Evolutionary conservation across 1,140 invertebrate genomes (phyloP), one percentile per base, ranked within the genome.

Genomic region (Cecropterus lyciades): DNA sequence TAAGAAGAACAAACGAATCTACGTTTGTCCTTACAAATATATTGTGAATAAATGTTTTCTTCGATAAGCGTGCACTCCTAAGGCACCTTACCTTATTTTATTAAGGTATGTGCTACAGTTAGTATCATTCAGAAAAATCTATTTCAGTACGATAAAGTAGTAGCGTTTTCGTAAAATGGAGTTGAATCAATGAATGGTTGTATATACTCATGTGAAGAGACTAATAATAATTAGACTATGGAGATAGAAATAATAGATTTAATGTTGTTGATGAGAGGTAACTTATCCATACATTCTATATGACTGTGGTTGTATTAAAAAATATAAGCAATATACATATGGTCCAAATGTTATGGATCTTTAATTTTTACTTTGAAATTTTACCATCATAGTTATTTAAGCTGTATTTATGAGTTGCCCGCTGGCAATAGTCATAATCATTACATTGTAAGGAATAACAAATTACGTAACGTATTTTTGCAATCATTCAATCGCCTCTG

Each of bases 231-330:
- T 42, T 59, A 59, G 37, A 43, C 20, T 57, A 27, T 59, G 40
- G 64, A 67, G 52, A 43, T 55, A 40, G 30, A 66, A 65, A 67
- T 66, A 63, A 65, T 73, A 75, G 65, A 52, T 66, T 33, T 45
- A 15, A 45, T 16, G 33, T 73, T 77, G 74, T 77, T 73, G 51
- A 73, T 69, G 59, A 53, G 52, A 66, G 64, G 73, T 70, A 68
- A 66, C 66, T 68, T 72, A 69, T 67, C 48, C 56, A 56, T 73
- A 67, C 48, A 57, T 57, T 27, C 46, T 70, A 43, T 69, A 69
- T 65, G 52, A 40, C 62, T 56, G 70, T 68, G 75, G 75, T 77
- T 77, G 75, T 77, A 77, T 72, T 67, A n/a, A 60, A 65, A 66
- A 72, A 70, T 64, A 66, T 64, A 72, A 77, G 75, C 72, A 72